Conservation (phyloP, 2,888 invertebrate species). For the Serrognathus titanus region DNA sequence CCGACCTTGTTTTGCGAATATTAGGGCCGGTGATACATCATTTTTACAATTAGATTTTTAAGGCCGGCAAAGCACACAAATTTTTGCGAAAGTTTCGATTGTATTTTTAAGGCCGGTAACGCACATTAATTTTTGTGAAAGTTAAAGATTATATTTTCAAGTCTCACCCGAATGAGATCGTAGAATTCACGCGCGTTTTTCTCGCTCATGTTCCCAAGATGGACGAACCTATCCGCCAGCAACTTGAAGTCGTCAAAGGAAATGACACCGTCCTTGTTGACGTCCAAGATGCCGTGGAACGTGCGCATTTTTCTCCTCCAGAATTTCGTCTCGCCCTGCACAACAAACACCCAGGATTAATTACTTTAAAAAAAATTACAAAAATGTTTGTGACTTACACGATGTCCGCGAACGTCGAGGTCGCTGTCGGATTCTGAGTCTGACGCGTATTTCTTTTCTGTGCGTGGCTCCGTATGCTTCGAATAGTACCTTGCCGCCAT, state of each 20-base stretch:
- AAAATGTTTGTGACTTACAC: neutral
- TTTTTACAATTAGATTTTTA: too few species aligned
- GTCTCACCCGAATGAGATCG: conserved; percentile 63
- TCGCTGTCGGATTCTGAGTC: conserved; percentile 1
- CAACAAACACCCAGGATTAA: conserved; percentile 13
- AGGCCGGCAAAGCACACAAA: too few species aligned
- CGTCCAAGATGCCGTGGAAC: conserved; percentile 75
- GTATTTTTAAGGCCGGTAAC: too few species aligned
- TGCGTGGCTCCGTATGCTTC: neutral
- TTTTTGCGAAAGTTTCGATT: too few species aligned
- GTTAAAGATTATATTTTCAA: neutral
- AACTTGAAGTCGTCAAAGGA: conserved; percentile 78
- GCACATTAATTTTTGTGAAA: too few species aligned
- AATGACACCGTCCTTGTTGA: conserved; percentile 82
- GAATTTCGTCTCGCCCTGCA: conserved; percentile 60
- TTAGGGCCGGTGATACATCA: too few species aligned
- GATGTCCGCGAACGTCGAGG: neutral
- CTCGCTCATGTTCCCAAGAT: conserved; percentile 68
- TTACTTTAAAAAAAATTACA: neutral
- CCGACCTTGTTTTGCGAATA: too few species aligned
- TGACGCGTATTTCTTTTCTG: neutral
- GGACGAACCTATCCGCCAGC: conserved; percentile 69
- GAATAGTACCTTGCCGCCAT: neutral
- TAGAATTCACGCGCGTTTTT: conserved; percentile 67
- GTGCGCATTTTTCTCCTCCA: conserved; percentile 86